phyloP scores from a whole-genome alignment of 2,888 invertebrate genomes.

The Catocala nupta region DNA sequence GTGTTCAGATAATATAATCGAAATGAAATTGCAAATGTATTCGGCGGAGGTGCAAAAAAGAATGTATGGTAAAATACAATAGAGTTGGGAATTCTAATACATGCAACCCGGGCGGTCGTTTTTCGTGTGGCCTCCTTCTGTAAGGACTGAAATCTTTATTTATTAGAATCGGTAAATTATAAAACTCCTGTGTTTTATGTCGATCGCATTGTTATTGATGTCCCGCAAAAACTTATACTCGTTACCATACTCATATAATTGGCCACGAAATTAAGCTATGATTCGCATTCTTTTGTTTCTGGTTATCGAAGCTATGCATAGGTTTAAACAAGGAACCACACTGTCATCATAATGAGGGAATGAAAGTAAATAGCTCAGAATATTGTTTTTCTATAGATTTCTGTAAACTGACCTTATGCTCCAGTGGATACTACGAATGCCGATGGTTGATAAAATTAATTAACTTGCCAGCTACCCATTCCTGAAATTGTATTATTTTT shows the following conservation, averaged over 20 bases:
- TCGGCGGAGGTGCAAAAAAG: slow-evolving; percentile 82
- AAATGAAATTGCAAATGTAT: slow-evolving; percentile 80
- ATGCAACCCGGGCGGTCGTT: slow-evolving; percentile 84
- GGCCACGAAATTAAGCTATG: slow-evolving; percentile 49
- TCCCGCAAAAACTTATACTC: slow-evolving; percentile 60
- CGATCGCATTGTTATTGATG: slow-evolving; percentile 71
- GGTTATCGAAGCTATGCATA: neutral
- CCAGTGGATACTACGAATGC: no score
- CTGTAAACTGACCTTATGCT: no score
- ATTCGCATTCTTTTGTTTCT: slow-evolving; percentile 29
- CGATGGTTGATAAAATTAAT: no score
- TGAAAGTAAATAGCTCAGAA: no score
- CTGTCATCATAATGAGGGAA: no score
- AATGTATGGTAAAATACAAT: slow-evolving; percentile 84
- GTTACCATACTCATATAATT: slow-evolving; percentile 45
- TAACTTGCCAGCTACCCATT: no score
- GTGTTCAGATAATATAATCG: slow-evolving; percentile 36
- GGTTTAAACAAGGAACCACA: neutral
- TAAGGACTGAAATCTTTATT: slow-evolving; percentile 85
- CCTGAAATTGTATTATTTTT: no score
- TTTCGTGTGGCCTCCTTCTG: slow-evolving; percentile 72
- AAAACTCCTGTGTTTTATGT: slow-evolving; percentile 77
- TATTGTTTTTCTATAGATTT: no score
- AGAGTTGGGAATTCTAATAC: slow-evolving; percentile 80
- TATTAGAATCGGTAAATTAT: slow-evolving; percentile 85